A percentile compares a stretch with the other conserved stretches of the same genome.
Conservation (phyloP, 1,140 invertebrate genomes). For the Leptopilina clavipes region DNA sequence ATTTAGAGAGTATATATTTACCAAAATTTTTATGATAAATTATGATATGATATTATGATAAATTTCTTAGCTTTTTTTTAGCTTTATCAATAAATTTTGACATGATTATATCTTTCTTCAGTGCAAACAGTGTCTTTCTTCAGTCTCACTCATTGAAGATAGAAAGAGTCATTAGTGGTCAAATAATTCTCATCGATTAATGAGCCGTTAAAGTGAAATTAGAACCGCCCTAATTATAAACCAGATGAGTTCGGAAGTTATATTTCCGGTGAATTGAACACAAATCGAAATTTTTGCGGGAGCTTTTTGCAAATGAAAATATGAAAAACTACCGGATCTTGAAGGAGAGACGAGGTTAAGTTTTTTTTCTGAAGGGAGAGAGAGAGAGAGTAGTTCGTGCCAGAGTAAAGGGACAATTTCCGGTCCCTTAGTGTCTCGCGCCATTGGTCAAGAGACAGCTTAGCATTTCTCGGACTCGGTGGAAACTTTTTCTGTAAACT, state of each 20-base stretch:
- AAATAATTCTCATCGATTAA: neutral
- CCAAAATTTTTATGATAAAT: no score
- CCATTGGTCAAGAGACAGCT: conserved; percentile 23
- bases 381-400: neutral
- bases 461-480: neutral
- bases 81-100: no score
- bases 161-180: conserved; percentile 7
- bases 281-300: neutral
- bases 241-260: conserved; percentile 9
- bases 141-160: neutral
- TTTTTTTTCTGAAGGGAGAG: neutral
- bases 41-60: no score
- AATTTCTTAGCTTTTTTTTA: no score
- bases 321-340: conserved; percentile 32
- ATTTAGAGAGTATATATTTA: no score
- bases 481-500: conserved; percentile 27
- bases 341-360: neutral
- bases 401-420: conserved; percentile 40
- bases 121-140: no score
- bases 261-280: conserved; percentile 8
- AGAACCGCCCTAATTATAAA: conserved; percentile 4
- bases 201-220: conserved; percentile 7
- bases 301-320: conserved; percentile 22
- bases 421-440: conserved; percentile 38
- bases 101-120: no score